Conservation (phyloP, 1,140 invertebrate genomes). For the Onthophagus taurus region DNA sequence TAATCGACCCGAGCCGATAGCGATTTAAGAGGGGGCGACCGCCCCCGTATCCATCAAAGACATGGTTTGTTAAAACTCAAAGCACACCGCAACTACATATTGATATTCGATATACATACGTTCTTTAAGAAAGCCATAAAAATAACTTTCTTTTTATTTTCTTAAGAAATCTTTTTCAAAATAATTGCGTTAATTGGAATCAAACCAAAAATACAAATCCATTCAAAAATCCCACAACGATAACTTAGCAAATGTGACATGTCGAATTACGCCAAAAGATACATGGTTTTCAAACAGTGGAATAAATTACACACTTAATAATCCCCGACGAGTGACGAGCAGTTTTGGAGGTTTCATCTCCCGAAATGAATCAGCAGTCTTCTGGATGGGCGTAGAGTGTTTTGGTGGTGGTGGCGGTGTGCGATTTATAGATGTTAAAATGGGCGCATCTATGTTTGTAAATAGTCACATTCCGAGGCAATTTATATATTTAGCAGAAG, state of each 20-base stretch:
- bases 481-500: constrained; percentile 36
- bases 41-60: too few relatives aligned
- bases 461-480: constrained; percentile 34
- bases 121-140: too few relatives aligned
- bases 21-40: too few relatives aligned
- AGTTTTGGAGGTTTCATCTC: neutral
- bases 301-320: constrained; percentile 13
- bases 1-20: too few relatives aligned
- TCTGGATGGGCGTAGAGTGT: neutral
- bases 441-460: constrained; percentile 33
- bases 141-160: too few relatives aligned
- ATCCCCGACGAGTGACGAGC: neutral
- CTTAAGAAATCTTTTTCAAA: too few relatives aligned
- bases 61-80: too few relatives aligned
- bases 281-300: constrained; percentile 7
- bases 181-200: too few relatives aligned
- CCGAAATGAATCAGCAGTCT: neutral
- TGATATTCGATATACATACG: too few relatives aligned
- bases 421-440: constrained; percentile 28
- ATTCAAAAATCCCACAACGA: too few relatives aligned
- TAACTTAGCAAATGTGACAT: constrained; percentile 11
- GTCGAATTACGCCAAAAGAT: constrained; percentile 7
- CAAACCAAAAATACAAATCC: too few relatives aligned
- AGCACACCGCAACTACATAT: too few relatives aligned
- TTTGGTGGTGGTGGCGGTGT: neutral